phyloP scores from a whole-genome alignment of 2,797 vertebrate genomes.

The Lepus townsendii region DNA sequence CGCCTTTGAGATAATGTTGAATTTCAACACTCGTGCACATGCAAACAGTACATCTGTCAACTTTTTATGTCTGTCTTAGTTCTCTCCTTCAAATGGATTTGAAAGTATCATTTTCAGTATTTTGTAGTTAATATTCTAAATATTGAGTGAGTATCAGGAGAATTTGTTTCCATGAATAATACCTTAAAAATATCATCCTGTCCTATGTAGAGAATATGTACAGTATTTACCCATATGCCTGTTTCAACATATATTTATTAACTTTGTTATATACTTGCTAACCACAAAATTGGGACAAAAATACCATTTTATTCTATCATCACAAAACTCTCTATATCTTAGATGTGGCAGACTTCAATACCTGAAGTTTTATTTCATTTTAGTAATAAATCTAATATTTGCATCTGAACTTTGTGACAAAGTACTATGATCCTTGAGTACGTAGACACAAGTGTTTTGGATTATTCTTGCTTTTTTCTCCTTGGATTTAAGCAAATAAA shows the following conservation, averaged over 20 bases:
- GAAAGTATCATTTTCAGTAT: neutral
- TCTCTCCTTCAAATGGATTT: neutral
- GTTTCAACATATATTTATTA: neutral
- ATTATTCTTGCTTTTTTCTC: conserved; percentile 17
- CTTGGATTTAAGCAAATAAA: neutral
- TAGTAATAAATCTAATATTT: neutral
- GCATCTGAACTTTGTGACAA: neutral
- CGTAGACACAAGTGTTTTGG: neutral
- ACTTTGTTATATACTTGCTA: neutral
- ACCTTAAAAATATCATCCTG: neutral
- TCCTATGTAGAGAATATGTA: neutral
- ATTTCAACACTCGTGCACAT: neutral
- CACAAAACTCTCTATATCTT: neutral
- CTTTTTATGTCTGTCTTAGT: neutral
- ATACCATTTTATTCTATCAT: neutral
- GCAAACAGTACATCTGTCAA: neutral
- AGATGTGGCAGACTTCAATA: neutral
- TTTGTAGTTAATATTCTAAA: neutral
- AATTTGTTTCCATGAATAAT: conserved; percentile 43
- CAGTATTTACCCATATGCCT: neutral
- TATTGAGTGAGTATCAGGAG: neutral
- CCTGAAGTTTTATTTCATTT: conserved; percentile 37
- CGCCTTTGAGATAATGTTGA: neutral
- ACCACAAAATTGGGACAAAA: neutral
- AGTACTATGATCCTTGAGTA: neutral